phyloP scores from a whole-genome alignment of 1,140 invertebrate genomes.

The Drosophila grimshawi region DNA sequence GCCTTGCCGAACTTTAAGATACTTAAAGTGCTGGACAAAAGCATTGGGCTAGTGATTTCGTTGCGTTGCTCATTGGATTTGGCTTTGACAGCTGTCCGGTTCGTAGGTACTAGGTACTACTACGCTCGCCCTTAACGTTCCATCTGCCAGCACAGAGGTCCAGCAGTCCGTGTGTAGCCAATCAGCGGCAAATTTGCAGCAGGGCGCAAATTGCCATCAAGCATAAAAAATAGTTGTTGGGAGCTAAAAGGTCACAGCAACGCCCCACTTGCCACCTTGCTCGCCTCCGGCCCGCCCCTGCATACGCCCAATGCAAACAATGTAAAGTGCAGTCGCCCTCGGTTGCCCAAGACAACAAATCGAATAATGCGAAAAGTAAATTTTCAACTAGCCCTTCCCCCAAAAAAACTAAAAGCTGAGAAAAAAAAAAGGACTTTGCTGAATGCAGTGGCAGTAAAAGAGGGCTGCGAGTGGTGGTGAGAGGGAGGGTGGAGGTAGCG shows the following conservation, averaged over 20 bases:
- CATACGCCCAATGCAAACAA: constrained; percentile 66
- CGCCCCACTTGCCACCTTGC: too few species aligned
- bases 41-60: constrained; percentile 15
- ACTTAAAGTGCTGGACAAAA: constrained; percentile 50
- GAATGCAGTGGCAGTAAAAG: constrained; percentile 57
- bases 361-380: constrained; percentile 82
- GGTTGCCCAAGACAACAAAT: constrained; percentile 79
- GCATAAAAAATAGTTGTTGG: constrained; percentile 77
- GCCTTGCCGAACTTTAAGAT: constrained; percentile 57
- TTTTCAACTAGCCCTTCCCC: constrained; percentile 67
- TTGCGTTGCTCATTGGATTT: constrained; percentile 36
- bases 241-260: constrained; percentile 59
- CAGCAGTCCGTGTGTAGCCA: constrained; percentile 59
- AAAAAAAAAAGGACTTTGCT: constrained; percentile 30
- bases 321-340: constrained; percentile 71
- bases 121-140: constrained; percentile 2
- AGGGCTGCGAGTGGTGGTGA: constrained; percentile 5
- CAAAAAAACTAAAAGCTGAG: constrained; percentile 15
- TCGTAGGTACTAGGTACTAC: constrained; percentile 25
- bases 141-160: constrained; percentile 6
- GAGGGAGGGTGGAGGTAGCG: background rate
- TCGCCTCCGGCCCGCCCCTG: background rate
- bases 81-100: constrained; percentile 73
- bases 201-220: constrained; percentile 80
- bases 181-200: constrained; percentile 79